Conservation (phyloP, 2,797 vertebrate genomes). For the Macropodus opercularis region DNA sequence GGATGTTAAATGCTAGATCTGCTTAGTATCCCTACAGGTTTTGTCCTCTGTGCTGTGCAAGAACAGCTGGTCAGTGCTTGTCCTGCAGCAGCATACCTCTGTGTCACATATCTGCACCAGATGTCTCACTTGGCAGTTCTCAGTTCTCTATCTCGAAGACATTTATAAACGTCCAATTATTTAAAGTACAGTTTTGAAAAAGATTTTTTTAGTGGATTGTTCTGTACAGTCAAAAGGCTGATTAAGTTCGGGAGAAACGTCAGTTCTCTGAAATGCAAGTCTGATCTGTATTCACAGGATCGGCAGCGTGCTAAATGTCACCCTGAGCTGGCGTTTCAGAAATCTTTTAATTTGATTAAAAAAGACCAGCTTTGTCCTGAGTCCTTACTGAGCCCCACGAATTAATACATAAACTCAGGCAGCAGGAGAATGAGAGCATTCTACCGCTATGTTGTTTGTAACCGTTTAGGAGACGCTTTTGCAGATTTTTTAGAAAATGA, state of each 20-base stretch:
- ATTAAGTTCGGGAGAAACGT: conserved; percentile 53
- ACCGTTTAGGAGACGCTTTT: conserved; percentile 30
- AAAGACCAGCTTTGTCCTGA: conserved; percentile 14
- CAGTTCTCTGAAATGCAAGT: conserved; percentile 57
- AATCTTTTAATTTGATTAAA: conserved; percentile 62
- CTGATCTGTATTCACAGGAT: conserved; percentile 65
- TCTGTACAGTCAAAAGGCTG: conserved; percentile 34
- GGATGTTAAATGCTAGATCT: conserved; percentile 48
- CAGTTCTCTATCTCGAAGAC: conserved; percentile 4
- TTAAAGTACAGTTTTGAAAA: not conserved
- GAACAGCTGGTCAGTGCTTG: conserved; percentile 27
- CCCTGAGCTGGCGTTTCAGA: conserved; percentile 33
- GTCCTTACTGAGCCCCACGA: conserved; percentile 11
- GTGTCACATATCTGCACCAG: conserved; percentile 34
- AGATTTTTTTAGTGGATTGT: conserved; percentile 38
- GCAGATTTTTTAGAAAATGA: conserved; percentile 24
- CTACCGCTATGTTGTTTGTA: not conserved
- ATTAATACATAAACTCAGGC: conserved; percentile 16
- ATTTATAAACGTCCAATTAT: conserved; percentile 35
- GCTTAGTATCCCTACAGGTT: conserved; percentile 31
- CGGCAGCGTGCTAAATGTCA: conserved; percentile 58
- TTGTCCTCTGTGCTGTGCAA: conserved; percentile 37
- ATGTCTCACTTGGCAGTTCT: conserved; percentile 40
- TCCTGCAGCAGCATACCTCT: conserved; percentile 23
- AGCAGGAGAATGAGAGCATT: not conserved